Conservation (phyloP, 2,888 invertebrate genomes). For the Dynastes hyllus region DNA sequence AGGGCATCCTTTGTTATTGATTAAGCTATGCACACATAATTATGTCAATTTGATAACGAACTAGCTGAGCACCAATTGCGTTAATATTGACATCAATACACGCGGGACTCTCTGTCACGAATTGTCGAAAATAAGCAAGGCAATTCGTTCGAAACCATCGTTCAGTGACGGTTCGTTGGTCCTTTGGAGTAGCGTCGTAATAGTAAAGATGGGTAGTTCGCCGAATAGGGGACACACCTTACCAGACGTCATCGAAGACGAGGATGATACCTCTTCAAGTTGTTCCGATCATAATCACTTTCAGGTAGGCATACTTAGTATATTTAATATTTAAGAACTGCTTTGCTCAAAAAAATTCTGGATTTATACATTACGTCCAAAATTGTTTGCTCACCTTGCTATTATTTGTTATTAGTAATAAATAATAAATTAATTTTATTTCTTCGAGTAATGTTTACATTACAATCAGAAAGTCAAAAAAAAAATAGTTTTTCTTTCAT, state of each 20-base stretch:
- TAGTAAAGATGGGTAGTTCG: constrained; percentile 45
- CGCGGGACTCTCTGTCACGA: constrained; percentile 42
- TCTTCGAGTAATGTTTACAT: no score
- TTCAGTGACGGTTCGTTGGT: constrained; percentile 28
- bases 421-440: no score
- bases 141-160: not conserved
- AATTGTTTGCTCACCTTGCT: no score
- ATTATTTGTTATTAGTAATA: no score
- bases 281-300: constrained; percentile 54
- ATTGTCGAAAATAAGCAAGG: constrained; percentile 27
- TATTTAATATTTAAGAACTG: no score
- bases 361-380: no score
- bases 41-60: constrained; percentile 42
- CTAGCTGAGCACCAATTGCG: constrained; percentile 40
- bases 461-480: no score
- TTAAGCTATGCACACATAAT: constrained; percentile 38
- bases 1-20: constrained; percentile 27
- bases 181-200: not conserved
- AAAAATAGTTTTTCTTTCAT: no score
- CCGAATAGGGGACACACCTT: constrained; percentile 51
- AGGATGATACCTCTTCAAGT: constrained; percentile 54
- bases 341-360: no score
- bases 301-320: constrained; percentile 45
- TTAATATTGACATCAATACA: constrained; percentile 32
- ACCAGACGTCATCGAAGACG: constrained; percentile 55